These are phyloP conservation scores for Myoxocephalus aenaeus DNA, from an alignment of 2,797 vertebrate genomes.

Conservation along the genomic window DNA sequence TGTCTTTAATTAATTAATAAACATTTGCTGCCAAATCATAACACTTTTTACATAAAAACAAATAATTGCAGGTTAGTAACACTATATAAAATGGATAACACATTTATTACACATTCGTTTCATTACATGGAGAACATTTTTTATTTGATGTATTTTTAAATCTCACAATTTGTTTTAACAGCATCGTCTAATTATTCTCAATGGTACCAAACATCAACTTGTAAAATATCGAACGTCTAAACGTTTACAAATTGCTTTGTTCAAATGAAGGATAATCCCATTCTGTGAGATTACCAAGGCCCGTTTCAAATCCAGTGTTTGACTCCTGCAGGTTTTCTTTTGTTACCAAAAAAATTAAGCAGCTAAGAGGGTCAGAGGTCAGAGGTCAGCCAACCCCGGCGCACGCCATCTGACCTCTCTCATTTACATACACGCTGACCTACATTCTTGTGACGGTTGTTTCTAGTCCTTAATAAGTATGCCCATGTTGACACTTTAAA, in stretches of 20 bases:
- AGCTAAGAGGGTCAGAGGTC: conserved; percentile 64
- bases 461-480: neutral
- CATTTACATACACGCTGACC: conserved; percentile 65
- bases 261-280: conserved; percentile 2
- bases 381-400: conserved; percentile 75
- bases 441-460: conserved; percentile 39
- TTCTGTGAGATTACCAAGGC: neutral
- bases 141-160: neutral
- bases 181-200: neutral
- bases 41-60: neutral
- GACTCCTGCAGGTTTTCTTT: conserved; percentile 43
- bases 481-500: neutral
- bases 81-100: neutral
- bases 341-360: conserved; percentile 54
- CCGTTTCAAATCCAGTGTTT: conserved; percentile 40
- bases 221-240: neutral
- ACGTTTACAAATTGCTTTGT: conserved; percentile 20
- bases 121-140: neutral
- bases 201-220: neutral
- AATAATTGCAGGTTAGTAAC: neutral
- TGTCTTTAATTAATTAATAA: neutral
- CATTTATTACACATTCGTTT: neutral
- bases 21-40: neutral
- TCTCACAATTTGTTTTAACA: neutral
- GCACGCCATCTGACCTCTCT: conserved; percentile 71